Evolutionary conservation across 2,888 invertebrate genomes (phyloP).

Genomic region (Hecatera dysodea): DNA sequence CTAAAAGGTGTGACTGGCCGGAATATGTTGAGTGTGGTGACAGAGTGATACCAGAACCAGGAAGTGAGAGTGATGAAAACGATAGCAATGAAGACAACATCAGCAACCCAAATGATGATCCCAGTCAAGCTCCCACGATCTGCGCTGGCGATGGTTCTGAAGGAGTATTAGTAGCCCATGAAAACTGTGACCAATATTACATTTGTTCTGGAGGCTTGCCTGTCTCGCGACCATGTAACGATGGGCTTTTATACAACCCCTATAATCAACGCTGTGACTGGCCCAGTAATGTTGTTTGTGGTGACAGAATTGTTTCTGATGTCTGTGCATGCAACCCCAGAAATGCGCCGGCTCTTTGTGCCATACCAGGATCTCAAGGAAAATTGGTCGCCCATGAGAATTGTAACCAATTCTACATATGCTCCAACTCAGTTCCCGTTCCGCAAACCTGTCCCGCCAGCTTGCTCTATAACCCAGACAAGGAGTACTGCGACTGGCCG

Average conservation of each 20-base stretch:
- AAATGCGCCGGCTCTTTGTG: slow-evolving; percentile 62
- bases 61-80: slow-evolving; percentile 43
- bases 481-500: slow-evolving; percentile 67
- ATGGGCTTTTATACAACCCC: slow-evolving; percentile 70
- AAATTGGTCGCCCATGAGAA: slow-evolving; percentile 69
- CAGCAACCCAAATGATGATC: slow-evolving; percentile 51
- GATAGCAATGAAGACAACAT: slow-evolving; percentile 36
- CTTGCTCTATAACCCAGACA: slow-evolving; percentile 65
- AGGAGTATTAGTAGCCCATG: slow-evolving; percentile 73
- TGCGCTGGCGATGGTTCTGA: slow-evolving; percentile 67
- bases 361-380: slow-evolving; percentile 62
- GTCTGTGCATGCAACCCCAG: slow-evolving; percentile 67
- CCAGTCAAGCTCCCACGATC: slow-evolving; percentile 68
- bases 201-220: slow-evolving; percentile 70
- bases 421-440: slow-evolving; percentile 63
- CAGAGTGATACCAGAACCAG: slow-evolving; percentile 62
- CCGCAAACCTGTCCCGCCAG: slow-evolving; percentile 54
- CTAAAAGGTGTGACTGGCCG: slow-evolving; percentile 73
- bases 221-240: slow-evolving; percentile 65
- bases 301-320: slow-evolving; percentile 63
- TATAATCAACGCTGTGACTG: slow-evolving; percentile 70
- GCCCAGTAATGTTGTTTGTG: slow-evolving; percentile 73
- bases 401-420: slow-evolving; percentile 70
- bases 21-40: slow-evolving; percentile 71
- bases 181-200: slow-evolving; percentile 74